Evolutionary conservation across 2,797 vertebrate species (phyloP).

Genomic region (Mormyrops boulengeri): DNA sequence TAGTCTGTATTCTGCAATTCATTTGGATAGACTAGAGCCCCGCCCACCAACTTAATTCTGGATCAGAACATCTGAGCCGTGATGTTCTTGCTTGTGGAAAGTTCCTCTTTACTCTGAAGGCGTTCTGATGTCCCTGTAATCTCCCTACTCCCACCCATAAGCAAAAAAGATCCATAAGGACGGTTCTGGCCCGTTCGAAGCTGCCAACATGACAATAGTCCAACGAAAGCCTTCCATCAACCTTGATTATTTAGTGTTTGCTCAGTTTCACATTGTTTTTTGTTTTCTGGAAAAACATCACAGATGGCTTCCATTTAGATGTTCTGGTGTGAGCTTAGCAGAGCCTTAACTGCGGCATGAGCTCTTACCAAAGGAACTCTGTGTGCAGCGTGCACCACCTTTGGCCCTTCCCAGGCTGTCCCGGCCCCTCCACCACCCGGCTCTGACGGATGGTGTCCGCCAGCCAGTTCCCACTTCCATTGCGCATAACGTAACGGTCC

Average conservation of each 20-base stretch:
- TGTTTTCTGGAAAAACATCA: background rate
- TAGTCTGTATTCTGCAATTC: background rate
- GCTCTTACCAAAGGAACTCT: slow-evolving; percentile 90
- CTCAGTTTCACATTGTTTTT: background rate
- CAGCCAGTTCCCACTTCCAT: slow-evolving; percentile 96
- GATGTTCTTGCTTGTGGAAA: background rate
- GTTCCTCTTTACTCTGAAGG: background rate
- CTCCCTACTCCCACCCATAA: background rate
- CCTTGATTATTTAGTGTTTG: background rate
- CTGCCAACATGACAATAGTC: background rate
- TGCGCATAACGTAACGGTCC: slow-evolving; percentile 90
- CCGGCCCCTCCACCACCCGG: slow-evolving; percentile 80
- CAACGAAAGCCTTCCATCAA: background rate
- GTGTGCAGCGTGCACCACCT: slow-evolving; percentile 97
- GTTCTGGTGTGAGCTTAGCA: background rate
- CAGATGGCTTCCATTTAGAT: background rate
- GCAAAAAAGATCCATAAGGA: background rate
- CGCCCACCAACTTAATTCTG: background rate
- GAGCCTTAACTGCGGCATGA: background rate
- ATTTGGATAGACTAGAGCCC: background rate
- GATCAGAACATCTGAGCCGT: background rate
- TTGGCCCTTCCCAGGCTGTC: slow-evolving; percentile 87
- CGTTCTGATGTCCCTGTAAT: background rate
- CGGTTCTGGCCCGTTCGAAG: background rate
- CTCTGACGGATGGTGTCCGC: slow-evolving; percentile 83